phyloP scores from a whole-genome alignment of 2,113 vertebrate species.

The Clarias gariepinus region DNA sequence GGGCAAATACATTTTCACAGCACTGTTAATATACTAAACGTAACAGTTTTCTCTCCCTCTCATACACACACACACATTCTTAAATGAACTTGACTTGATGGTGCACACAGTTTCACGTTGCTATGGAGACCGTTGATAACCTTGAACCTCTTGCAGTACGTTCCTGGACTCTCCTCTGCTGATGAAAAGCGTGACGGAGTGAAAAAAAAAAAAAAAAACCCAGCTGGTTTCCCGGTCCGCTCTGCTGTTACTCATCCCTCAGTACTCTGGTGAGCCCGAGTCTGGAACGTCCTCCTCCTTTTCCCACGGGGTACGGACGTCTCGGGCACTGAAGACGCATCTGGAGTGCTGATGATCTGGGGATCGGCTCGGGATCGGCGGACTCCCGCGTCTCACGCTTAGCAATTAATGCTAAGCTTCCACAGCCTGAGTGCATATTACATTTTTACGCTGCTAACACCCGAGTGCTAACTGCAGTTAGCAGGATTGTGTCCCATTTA shows the following conservation, averaged over 20 bases:
- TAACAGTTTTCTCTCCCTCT: neutral
- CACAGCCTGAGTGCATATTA: neutral
- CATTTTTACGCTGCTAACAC: conserved; percentile 1
- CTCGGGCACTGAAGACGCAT: neutral
- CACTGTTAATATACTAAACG: too few relatives aligned
- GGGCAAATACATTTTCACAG: too few relatives aligned
- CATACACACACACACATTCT: neutral
- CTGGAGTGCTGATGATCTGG: neutral
- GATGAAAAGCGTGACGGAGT: conserved; percentile 52
- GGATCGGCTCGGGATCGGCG: conserved; percentile 1
- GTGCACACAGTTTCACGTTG: neutral
- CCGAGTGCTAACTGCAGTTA: conserved; percentile 13
- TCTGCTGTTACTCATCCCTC: neutral
- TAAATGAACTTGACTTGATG: neutral
- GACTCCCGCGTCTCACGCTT: neutral
- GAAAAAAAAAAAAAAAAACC: conserved; percentile 7
- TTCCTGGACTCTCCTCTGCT: conserved; percentile 51
- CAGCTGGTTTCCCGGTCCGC: too few relatives aligned
- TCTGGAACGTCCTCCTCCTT: conserved; percentile 6
- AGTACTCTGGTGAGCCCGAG: neutral
- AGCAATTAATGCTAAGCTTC: neutral
- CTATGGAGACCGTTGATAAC: neutral
- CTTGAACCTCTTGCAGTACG: conserved; percentile 29
- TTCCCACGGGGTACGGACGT: neutral
- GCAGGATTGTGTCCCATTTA: conserved; percentile 21